phyloP scores from a whole-genome alignment of 2,113 vertebrate species.

The Sminthopsis crassicaudata region DNA sequence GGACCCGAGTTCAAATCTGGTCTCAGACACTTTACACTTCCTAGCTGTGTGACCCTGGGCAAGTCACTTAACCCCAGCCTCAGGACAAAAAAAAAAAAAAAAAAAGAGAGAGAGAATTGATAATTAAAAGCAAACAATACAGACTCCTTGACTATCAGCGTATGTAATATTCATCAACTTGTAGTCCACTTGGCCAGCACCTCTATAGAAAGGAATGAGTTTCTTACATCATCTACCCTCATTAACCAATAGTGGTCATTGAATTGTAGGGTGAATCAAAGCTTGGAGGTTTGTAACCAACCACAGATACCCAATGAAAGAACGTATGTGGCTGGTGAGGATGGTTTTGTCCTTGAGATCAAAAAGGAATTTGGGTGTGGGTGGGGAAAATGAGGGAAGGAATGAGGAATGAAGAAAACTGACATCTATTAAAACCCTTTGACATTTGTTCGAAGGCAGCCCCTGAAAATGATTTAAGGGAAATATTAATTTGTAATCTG shows the following conservation, averaged over 20 bases:
- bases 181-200: neutral
- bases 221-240: neutral
- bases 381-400: neutral
- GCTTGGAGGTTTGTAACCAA: neutral
- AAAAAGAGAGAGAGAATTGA: no score
- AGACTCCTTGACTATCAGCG: neutral
- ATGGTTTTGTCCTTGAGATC: neutral
- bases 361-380: neutral
- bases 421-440: neutral
- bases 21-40: no score
- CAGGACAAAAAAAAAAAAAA: no score
- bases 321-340: neutral
- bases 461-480: neutral
- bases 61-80: no score
- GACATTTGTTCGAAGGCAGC: neutral
- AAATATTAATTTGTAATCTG: neutral
- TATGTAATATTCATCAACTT: neutral
- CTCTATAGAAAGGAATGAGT: neutral
- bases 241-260: neutral
- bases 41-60: no score
- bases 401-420: neutral
- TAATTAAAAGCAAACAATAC: neutral
- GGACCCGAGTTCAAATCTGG: no score
- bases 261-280: neutral
- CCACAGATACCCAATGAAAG: neutral